Evolutionary conservation across 2,113 vertebrate genomes (phyloP), one percentile per base, ranked within the genome.

Genomic region (Machaerirhynchus nigripectus): DNA sequence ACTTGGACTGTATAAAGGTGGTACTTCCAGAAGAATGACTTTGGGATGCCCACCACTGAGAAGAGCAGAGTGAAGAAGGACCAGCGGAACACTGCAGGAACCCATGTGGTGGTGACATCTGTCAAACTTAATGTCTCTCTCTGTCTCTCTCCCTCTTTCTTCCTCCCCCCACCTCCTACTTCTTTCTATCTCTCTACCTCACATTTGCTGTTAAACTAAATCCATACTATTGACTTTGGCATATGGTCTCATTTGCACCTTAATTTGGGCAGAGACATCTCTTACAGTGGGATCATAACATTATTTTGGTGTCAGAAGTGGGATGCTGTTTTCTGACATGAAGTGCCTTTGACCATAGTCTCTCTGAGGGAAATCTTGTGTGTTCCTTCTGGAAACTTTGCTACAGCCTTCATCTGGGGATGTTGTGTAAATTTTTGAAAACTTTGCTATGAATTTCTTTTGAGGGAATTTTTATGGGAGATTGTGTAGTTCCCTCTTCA

Each of bases 11-110:
- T 42, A 42, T 64, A 15, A 42, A 22, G 39, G 39, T 31, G 39
- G 19, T 22, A 63, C 19, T 21, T 64, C 39, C 39, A 42, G 61
- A 64, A 22, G 9, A 64, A 31, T 42, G 13, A 22, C 28, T 42
- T 13, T 42, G 28, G 20, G 61, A 31, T 7, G 3, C 20, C 7
- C 20, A 15, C 39, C 40, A 31, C 61, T 64, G 39, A 64, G 61
- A 64, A 42, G 19, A 42, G 13, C 20, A 44, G 28, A 7, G 28
- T 64, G 20, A 42, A 64, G 61, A 64, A 31, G 28, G 40, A 64
- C 20, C 28, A 42, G 40, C 4, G 1, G 39, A 7, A 22, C 9
- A 22, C 20, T 1, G 0, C 39, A 44, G 40, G 61, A 64, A 44
- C 14, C 13, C 28, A 15, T 31, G 61, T 31, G 20, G 20, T 31